A percentile compares a stretch with the other conserved stretches of the same genome.
Conservation (phyloP, 1,140 invertebrate genomes). For the Scaptomyza graminum region DNA sequence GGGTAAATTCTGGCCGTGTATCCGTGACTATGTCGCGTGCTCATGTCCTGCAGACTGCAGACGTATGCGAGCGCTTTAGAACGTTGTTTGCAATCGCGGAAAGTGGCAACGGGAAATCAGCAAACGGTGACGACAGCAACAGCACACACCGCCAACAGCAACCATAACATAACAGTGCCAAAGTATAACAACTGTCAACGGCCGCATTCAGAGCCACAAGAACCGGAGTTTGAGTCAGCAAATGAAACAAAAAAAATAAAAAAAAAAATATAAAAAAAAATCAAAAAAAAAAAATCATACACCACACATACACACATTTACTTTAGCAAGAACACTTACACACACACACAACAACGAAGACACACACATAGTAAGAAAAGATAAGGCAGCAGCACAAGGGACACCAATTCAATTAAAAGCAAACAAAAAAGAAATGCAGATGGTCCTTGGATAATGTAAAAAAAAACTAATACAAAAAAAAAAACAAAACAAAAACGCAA, state of each 20-base stretch:
- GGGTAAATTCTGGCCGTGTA: constrained; percentile 13
- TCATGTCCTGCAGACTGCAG: constrained; percentile 69
- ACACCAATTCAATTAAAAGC: constrained; percentile 38
- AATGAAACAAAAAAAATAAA: constrained; percentile 7
- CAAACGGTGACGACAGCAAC: constrained; percentile 50
- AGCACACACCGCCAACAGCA: constrained; percentile 10
- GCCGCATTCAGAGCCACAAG: constrained; percentile 22
- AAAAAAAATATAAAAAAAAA: constrained; percentile 14
- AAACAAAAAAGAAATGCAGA: constrained; percentile 20
- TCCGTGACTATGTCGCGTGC: constrained; percentile 38
- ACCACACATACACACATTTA: neutral
- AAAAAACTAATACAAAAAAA: constrained; percentile 6
- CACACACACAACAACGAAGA: neutral
- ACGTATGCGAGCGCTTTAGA: constrained; percentile 78
- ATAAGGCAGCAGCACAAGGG: constrained; percentile 1
- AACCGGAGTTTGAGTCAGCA: constrained; percentile 35
- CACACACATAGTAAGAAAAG: neutral
- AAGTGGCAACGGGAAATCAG: constrained; percentile 61
- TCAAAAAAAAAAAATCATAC: neutral
- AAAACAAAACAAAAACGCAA: constrained; percentile 5
- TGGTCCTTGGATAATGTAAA: constrained; percentile 36
- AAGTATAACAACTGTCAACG: constrained; percentile 40
- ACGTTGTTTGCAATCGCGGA: constrained; percentile 78
- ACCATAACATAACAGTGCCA: constrained; percentile 28
- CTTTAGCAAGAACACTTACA: neutral